phyloP scores from a whole-genome alignment of 2,888 invertebrate genomes.

The Mythimna vitellina region DNA sequence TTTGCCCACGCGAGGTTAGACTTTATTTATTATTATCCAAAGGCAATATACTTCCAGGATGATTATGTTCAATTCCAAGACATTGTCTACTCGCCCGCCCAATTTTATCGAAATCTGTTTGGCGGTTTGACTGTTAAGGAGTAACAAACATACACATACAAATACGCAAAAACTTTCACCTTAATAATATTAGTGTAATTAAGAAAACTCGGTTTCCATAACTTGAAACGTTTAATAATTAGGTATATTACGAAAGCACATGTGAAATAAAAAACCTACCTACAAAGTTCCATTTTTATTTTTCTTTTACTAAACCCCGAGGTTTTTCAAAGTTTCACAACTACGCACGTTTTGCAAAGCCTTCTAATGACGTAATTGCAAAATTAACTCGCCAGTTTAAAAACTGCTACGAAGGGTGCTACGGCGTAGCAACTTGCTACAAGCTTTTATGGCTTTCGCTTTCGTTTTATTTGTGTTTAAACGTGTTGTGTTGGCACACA shows the following conservation, averaged over 20 bases:
- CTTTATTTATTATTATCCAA: too few relatives aligned
- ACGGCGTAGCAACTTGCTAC: conserved; percentile 56
- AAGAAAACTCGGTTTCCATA: too few relatives aligned
- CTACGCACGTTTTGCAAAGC: conserved; percentile 45
- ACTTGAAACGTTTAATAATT: neutral
- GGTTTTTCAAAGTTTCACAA: conserved; percentile 25
- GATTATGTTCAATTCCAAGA: too few relatives aligned
- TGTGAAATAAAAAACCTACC: neutral
- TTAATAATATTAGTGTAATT: too few relatives aligned
- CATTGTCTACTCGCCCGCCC: too few relatives aligned
- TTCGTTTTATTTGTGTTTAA: conserved; percentile 22
- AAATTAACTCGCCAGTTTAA: conserved; percentile 47
- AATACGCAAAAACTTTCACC: too few relatives aligned
- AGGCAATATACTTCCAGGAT: too few relatives aligned
- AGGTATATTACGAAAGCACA: neutral
- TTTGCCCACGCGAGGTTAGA: too few relatives aligned
- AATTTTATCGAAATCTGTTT: too few relatives aligned
- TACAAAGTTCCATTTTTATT: neutral
- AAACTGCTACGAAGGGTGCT: conserved; percentile 52
- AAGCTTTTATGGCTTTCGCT: conserved; percentile 7
- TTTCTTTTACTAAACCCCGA: conserved; percentile 6
- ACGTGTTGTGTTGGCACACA: conserved; percentile 2
- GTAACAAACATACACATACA: too few relatives aligned
- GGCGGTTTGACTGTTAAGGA: too few relatives aligned
- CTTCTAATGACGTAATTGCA: conserved; percentile 42